Evolutionary conservation across 2,113 vertebrate genomes (phyloP).

Genomic region (Pholis gunnellus): DNA sequence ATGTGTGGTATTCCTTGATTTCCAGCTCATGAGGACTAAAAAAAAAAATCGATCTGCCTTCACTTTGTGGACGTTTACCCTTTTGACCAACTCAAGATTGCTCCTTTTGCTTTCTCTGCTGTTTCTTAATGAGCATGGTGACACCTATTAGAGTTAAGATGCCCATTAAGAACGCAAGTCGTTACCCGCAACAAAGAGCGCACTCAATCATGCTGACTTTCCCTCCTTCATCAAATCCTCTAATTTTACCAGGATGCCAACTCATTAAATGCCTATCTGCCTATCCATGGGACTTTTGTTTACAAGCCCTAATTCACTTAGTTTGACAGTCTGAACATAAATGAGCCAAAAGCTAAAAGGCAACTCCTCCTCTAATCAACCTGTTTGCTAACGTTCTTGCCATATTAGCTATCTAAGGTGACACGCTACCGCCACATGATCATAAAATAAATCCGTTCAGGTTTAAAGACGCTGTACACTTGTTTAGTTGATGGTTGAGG

Average conservation of each 20-base stretch:
- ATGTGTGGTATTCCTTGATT: too few relatives aligned
- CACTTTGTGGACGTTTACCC: background rate
- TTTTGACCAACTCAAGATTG: background rate
- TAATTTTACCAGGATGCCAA: slow-evolving; percentile 7
- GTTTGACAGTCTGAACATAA: background rate
- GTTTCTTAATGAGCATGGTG: slow-evolving; percentile 17
- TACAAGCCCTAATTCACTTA: background rate
- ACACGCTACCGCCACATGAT: too few relatives aligned
- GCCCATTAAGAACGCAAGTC: background rate
- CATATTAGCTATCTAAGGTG: background rate
- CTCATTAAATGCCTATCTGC: slow-evolving; percentile 23
- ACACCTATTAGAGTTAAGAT: background rate
- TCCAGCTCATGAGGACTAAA: too few relatives aligned
- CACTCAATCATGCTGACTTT: slow-evolving; percentile 12
- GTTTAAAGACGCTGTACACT: background rate
- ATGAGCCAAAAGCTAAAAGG: background rate
- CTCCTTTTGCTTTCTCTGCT: background rate
- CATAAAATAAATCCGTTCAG: background rate
- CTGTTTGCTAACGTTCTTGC: background rate
- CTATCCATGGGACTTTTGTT: background rate
- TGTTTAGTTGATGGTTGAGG: background rate
- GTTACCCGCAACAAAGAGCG: background rate
- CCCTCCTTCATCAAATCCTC: background rate
- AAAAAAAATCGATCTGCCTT: background rate
- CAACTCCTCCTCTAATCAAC: background rate